phyloP scores from a whole-genome alignment of 2,113 vertebrate genomes.

The Leptobrachium leishanense region DNA sequence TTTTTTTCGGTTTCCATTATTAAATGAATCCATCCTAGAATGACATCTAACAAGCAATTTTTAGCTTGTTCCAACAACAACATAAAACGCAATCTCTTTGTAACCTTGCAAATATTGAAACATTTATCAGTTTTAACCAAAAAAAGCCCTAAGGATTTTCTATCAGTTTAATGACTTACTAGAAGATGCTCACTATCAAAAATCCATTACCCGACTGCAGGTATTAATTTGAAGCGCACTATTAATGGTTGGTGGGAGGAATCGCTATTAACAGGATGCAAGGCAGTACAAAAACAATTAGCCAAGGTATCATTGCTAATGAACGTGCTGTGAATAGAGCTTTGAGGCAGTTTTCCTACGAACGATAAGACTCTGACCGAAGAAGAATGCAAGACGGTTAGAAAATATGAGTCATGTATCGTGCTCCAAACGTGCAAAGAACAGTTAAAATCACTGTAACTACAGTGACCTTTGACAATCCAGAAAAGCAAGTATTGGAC shows the following conservation, averaged over 20 bases:
- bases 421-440: not conserved
- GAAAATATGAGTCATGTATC: not conserved
- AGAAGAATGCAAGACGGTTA: conserved; percentile 3
- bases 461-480: too few relatives aligned
- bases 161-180: conserved; percentile 19
- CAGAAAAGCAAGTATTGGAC: too few relatives aligned
- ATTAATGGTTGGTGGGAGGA: conserved; percentile 27
- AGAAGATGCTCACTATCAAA: conserved; percentile 20
- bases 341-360: conserved; percentile 12
- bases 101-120: not conserved
- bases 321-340: not conserved
- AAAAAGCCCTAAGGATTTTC: not conserved
- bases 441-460: too few relatives aligned
- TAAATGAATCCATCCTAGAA: too few relatives aligned
- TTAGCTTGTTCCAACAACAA: not conserved
- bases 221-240: conserved; percentile 24
- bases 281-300: conserved; percentile 34
- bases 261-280: conserved; percentile 27
- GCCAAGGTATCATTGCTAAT: conserved; percentile 14
- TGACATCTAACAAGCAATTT: too few relatives aligned
- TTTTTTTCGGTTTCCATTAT: too few relatives aligned
- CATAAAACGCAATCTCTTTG: not conserved
- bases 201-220: conserved; percentile 24
- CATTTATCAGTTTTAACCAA: conserved; percentile 10
- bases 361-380: conserved; percentile 15